Base-by-base conservation (phyloP, 2,113 vertebrate genomes). In the Myotis brandtii region DNA sequence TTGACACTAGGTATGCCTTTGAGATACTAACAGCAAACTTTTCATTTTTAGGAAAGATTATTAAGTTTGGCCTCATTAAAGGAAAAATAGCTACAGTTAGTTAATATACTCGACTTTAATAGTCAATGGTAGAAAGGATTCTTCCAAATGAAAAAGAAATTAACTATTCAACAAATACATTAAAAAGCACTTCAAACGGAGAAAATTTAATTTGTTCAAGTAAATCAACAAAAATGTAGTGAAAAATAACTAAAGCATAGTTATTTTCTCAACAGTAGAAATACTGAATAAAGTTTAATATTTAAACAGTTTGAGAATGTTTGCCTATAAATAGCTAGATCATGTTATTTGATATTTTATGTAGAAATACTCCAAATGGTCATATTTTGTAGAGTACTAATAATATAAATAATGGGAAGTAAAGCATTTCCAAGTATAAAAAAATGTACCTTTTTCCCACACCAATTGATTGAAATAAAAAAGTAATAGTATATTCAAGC, bases 141-240 rank as follows among this genome's bases (percentile, higher is more conserved):
- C 23, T 64, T 89, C 21, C 20, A 83, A 92, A 70, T 82, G 43
- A 89, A 85, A 95, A 30, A 69, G 3, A 93, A 92, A 90, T 66
- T 62, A 88, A 79, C 40, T 66, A 72, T 56, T 5, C 81, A 16
- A 7, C 43, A 93, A 93, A 92, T 76, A 48, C 10, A 64, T 72
- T 9, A 43, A 75, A 91, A 93, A 56, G 13, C 32, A 84, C 73
- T 83, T 43, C 48, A 84, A 84, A 91, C 70, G 77, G 88, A 86
- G 16, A 9, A 59, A 18, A 81, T 62, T 40, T 16, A 84, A 94
- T n/a, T 37, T n/a, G 16, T 43, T 59, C 46, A 34, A 84, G 17
- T 79, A 59, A 97, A 87, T 80, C 34, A 90, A 12, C 12, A 54
- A 67, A 92, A 93, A 27, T 81, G 11, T 43, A 66, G 21, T 64